A percentile compares a stretch with the other conserved stretches of the same genome.
These are phyloP conservation scores for Drosophila oshimai DNA, from an alignment of 1,140 invertebrate species.

Conservation along the genomic window DNA sequence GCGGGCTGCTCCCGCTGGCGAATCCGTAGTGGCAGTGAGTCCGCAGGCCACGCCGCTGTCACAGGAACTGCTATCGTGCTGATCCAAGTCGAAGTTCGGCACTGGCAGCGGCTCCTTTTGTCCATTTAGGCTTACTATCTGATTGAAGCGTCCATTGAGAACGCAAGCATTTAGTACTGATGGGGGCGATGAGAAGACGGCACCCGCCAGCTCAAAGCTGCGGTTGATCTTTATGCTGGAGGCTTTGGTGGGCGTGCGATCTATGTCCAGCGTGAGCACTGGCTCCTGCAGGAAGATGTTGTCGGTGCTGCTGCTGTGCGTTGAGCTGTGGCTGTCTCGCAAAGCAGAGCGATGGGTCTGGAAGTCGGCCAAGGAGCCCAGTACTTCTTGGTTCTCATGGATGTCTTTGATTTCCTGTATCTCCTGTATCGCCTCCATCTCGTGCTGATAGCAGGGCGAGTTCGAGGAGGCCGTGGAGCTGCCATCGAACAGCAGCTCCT, in stretches of 20 bases:
- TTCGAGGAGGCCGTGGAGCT: conserved; percentile 43
- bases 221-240: conserved; percentile 81
- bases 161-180: conserved; percentile 55
- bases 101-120: conserved; percentile 16
- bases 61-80: conserved; percentile 80
- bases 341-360: conserved; percentile 66
- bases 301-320: conserved; percentile 71
- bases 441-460: conserved; percentile 54
- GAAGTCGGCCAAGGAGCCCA: conserved; percentile 36
- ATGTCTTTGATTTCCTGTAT: conserved; percentile 26
- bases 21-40: conserved; percentile 16
- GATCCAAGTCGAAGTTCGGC: conserved; percentile 47
- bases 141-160: conserved; percentile 78
- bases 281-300: conserved; percentile 82
- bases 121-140: conserved; percentile 72
- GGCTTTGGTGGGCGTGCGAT: conserved; percentile 79
- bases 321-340: conserved; percentile 64
- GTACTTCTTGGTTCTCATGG: conserved; percentile 4
- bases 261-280: conserved; percentile 76
- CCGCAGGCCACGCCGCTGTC: conserved; percentile 79
- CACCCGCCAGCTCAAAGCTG: conserved; percentile 63
- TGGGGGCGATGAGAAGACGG: conserved; percentile 74
- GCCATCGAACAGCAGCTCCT: conserved; percentile 47
- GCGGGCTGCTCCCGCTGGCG: conserved; percentile 28
- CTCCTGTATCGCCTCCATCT: conserved; percentile 25